phyloP scores from a whole-genome alignment of 2,797 vertebrate species.

The Rhynchonycteris naso region DNA sequence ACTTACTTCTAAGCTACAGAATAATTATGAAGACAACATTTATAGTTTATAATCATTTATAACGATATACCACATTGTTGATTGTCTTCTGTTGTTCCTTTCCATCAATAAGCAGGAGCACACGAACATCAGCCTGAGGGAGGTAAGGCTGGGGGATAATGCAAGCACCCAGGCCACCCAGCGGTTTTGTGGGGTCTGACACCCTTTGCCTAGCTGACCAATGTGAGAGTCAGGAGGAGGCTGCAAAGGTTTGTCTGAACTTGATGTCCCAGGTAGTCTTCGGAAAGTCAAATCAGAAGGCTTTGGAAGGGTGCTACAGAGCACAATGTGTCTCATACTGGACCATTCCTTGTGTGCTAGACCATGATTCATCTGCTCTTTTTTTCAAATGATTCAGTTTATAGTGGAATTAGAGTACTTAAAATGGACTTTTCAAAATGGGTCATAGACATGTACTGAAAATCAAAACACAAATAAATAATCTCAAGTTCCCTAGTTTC shows the following conservation, averaged over 20 bases:
- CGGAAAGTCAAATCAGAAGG: background rate
- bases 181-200: background rate
- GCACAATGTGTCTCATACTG: background rate
- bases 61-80: background rate
- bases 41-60: no score
- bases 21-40: background rate
- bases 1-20: background rate
- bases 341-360: background rate
- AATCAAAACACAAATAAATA: background rate
- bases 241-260: background rate
- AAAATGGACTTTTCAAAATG: conserved; percentile 20
- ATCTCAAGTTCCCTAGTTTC: conserved; percentile 3
- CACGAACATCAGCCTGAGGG: background rate
- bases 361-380: background rate
- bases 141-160: background rate
- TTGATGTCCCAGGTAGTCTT: background rate
- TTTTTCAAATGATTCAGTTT: background rate
- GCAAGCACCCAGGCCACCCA: background rate
- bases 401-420: background rate
- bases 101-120: background rate
- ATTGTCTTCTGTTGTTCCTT: background rate
- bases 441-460: background rate
- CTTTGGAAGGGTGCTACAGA: background rate
- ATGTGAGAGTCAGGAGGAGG: background rate
- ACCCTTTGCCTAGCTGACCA: background rate